Evolutionary conservation across 1,140 invertebrate species (phyloP).

Genomic region (Lepidurus packardi): DNA sequence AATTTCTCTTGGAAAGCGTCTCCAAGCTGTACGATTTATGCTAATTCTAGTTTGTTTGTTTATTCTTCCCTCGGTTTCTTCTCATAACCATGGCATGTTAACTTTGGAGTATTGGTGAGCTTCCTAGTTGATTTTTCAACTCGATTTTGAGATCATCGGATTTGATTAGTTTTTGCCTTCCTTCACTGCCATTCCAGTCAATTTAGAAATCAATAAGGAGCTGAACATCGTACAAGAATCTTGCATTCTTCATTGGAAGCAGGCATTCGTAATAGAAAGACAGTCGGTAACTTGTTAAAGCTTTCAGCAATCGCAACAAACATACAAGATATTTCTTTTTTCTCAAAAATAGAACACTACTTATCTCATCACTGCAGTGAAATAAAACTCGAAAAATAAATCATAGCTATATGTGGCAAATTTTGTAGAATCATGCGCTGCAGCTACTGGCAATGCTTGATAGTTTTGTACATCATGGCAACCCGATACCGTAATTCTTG

Average conservation of each 20-base stretch:
- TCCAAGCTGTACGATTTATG: not conserved
- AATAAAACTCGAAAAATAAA: not conserved
- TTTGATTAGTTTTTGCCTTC: conserved; percentile 13
- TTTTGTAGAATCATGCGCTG: not conserved
- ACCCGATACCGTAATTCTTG: conserved; percentile 17
- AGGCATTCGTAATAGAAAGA: conserved; percentile 15
- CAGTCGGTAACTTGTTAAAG: conserved; percentile 8
- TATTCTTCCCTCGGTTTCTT: not conserved
- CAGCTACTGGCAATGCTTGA: conserved; percentile 7
- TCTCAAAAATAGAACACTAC: not conserved
- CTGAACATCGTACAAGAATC: not conserved
- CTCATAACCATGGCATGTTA: not conserved
- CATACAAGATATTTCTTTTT: not conserved
- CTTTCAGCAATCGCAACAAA: conserved; percentile 5
- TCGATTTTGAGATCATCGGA: not conserved
- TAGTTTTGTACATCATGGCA: conserved; percentile 6
- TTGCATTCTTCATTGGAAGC: not conserved
- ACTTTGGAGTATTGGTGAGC: not conserved
- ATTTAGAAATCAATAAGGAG: not conserved
- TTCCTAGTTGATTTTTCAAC: not conserved
- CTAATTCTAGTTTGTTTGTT: not conserved
- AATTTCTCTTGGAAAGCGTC: not conserved
- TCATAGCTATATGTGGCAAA: conserved; percentile 9
- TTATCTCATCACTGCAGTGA: not conserved
- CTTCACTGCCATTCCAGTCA: not conserved